These are phyloP conservation scores for Myotis davidii DNA, from an alignment of 2,113 vertebrate species.

Conservation along the genomic window DNA sequence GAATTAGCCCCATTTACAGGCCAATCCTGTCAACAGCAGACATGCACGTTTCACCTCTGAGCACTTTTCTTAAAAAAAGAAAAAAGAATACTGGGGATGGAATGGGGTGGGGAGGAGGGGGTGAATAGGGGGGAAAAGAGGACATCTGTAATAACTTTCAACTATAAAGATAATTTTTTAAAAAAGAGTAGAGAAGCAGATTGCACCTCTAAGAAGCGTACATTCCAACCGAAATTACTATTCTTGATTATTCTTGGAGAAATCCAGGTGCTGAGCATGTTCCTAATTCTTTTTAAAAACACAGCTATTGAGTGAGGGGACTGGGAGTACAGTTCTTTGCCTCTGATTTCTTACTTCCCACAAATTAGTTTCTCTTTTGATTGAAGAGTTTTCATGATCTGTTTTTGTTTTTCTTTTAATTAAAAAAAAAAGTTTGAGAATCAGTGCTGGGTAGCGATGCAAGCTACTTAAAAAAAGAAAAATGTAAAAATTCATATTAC, in stretches of 20 bases:
- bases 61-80: background rate
- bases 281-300: slow-evolving; percentile 8
- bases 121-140: too few relatives aligned
- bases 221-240: background rate
- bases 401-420: background rate
- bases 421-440: background rate
- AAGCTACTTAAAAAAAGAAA: background rate
- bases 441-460: background rate
- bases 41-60: background rate
- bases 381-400: background rate
- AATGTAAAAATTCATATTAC: background rate
- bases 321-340: background rate
- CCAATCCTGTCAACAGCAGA: background rate
- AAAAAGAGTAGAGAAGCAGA: too few relatives aligned
- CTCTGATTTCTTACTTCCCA: slow-evolving; percentile 17
- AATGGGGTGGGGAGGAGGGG: too few relatives aligned
- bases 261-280: background rate
- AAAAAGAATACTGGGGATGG: background rate
- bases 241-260: background rate
- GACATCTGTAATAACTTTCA: too few relatives aligned
- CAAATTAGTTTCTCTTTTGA: slow-evolving; percentile 22
- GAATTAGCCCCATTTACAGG: background rate
- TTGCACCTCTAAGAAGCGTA: too few relatives aligned
- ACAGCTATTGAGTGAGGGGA: background rate
- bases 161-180: too few relatives aligned